These are phyloP conservation scores for Anthonomus grandis DNA, from an alignment of 1,140 invertebrate genomes.

Conservation along the genomic window DNA sequence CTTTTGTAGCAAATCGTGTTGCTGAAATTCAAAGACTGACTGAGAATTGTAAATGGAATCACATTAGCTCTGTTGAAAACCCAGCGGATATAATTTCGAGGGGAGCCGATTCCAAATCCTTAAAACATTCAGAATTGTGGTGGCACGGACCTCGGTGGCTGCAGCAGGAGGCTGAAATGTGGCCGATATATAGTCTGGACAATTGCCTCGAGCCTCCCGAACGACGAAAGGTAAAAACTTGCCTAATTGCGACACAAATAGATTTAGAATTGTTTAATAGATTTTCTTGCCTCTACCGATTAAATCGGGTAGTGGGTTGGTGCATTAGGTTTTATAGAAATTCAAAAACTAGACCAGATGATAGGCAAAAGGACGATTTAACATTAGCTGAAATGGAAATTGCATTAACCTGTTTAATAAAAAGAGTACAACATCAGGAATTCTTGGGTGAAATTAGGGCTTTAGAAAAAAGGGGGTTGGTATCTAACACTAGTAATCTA, in stretches of 20 bases:
- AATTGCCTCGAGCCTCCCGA: background rate
- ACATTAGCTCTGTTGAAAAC: conserved; percentile 47
- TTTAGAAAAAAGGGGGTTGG: background rate
- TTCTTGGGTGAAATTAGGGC: background rate
- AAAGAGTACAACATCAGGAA: background rate
- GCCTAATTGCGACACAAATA: background rate
- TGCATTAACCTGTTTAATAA: background rate
- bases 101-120: conserved; percentile 30
- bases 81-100: conserved; percentile 50
- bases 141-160: background rate
- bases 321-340: background rate
- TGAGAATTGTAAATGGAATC: conserved; percentile 40
- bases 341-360: background rate
- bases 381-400: background rate
- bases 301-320: background rate
- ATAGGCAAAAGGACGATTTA: background rate
- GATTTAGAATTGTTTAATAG: background rate
- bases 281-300: background rate
- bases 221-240: background rate
- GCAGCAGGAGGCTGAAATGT: background rate
- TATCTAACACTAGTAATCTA: background rate
- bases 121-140: background rate
- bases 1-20: conserved; percentile 47
- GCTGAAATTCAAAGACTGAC: conserved; percentile 26
- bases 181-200: background rate